Evolutionary conservation across 1,140 invertebrate species (phyloP).

Genomic region (Lutraria rhynchaena): DNA sequence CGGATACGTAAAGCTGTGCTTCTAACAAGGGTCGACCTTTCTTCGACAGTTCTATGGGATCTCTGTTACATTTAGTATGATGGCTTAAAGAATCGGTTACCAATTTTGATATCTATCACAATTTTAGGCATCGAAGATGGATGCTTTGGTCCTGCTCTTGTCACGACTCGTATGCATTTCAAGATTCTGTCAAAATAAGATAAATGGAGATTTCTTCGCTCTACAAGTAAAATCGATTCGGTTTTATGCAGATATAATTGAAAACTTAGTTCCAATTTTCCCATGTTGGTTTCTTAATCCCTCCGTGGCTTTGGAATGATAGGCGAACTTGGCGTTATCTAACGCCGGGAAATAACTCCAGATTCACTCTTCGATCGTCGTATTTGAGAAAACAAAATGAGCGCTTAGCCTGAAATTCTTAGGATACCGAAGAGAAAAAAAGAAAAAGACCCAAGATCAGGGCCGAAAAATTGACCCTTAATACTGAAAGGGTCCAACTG

Average conservation of each 20-base stretch:
- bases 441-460: too few species aligned
- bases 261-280: conserved; percentile 61
- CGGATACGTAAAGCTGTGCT: too few species aligned
- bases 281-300: conserved; percentile 53
- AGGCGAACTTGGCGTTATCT: conserved; percentile 43
- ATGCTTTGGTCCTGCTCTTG: conserved; percentile 23
- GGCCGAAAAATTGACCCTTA: too few species aligned
- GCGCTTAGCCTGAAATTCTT: too few species aligned
- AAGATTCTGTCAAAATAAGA: conserved; percentile 59
- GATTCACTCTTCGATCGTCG: too few species aligned
- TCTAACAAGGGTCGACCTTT: too few species aligned
- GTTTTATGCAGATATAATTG: conserved; percentile 62
- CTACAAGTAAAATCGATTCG: conserved; percentile 57
- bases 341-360: conserved; percentile 10
- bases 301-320: conserved; percentile 24
- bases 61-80: background rate
- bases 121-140: conserved; percentile 30
- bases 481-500: too few species aligned
- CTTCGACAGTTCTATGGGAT: background rate
- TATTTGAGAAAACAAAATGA: too few species aligned
- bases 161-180: conserved; percentile 43
- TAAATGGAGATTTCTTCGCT: conserved; percentile 55
- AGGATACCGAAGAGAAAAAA: too few species aligned
- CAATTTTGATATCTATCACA: conserved; percentile 45
- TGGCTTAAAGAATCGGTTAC: conserved; percentile 28